phyloP scores from a whole-genome alignment of 2,888 invertebrate species.

The Acleris sparsana region DNA sequence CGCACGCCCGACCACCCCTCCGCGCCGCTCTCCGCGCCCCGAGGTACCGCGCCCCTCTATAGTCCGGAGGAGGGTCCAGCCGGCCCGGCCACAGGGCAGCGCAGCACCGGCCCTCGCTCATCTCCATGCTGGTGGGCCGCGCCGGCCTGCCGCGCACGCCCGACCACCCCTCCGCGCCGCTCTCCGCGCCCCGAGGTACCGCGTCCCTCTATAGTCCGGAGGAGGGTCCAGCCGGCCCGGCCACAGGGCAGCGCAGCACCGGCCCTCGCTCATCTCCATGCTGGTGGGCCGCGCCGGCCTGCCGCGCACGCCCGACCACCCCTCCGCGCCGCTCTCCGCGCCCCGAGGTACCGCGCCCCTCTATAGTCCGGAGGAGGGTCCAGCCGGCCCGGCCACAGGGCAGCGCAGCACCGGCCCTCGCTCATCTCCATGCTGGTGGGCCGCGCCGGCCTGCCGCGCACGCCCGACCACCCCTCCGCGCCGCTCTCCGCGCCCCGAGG shows the following conservation, averaged over 20 bases:
- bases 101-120: not conserved
- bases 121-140: conserved; percentile 73
- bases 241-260: conserved; percentile 51
- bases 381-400: conserved; percentile 55
- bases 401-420: conserved; percentile 43
- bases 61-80: conserved; percentile 45
- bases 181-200: conserved; percentile 46
- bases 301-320: conserved; percentile 75
- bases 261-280: conserved; percentile 43
- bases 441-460: conserved; percentile 62
- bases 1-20: conserved; percentile 73
- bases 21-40: conserved; percentile 41
- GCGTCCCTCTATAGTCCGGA: too few relatives aligned
- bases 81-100: conserved; percentile 52
- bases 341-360: conserved; percentile 2
- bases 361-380: too few relatives aligned
- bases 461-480: conserved; percentile 72
- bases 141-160: conserved; percentile 67
- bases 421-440: conserved; percentile 60
- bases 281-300: conserved; percentile 64
- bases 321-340: conserved; percentile 63
- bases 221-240: conserved; percentile 46
- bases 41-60: not conserved
- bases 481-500: conserved; percentile 53
- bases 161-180: conserved; percentile 71